A percentile compares a stretch with the other conserved stretches of the same genome.
Evolutionary conservation across 2,888 invertebrate genomes (phyloP).

Genomic region (Bugulina stolonifera): DNA sequence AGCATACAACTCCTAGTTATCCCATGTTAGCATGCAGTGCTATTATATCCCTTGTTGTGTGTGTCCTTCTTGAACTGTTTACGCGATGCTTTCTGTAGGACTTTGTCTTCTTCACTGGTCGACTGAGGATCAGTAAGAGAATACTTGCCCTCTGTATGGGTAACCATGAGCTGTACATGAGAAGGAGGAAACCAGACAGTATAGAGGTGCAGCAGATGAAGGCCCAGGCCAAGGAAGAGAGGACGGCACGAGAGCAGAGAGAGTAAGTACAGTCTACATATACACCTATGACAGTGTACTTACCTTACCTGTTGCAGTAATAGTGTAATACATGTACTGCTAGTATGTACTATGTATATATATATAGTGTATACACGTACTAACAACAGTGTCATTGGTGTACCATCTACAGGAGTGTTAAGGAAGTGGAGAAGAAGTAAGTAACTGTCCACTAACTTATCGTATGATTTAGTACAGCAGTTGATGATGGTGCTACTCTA

Average conservation of each 20-base stretch:
- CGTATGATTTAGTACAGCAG: too few relatives aligned
- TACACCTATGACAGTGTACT: too few relatives aligned
- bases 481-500: too few relatives aligned
- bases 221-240: slow-evolving; percentile 29
- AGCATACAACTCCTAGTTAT: too few relatives aligned
- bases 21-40: too few relatives aligned
- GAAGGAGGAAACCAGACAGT: slow-evolving; percentile 26
- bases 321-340: too few relatives aligned
- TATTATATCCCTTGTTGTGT: too few relatives aligned
- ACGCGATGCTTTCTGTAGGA: slow-evolving; percentile 23
- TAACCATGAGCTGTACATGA: slow-evolving; percentile 29
- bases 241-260: slow-evolving; percentile 23
- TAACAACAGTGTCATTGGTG: too few relatives aligned
- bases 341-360: too few relatives aligned
- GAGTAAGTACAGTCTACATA: slow-evolving; percentile 25
- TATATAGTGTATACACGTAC: too few relatives aligned
- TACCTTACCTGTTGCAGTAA: too few relatives aligned
- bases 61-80: neutral
- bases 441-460: too few relatives aligned
- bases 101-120: slow-evolving; percentile 26
- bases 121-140: slow-evolving; percentile 26
- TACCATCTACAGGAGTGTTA: neutral
- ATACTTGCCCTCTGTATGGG: slow-evolving; percentile 29
- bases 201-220: slow-evolving; percentile 30
- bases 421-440: neutral